Base-by-base conservation (phyloP, 2,113 vertebrate genomes). In the Saccopteryx leptura region DNA sequence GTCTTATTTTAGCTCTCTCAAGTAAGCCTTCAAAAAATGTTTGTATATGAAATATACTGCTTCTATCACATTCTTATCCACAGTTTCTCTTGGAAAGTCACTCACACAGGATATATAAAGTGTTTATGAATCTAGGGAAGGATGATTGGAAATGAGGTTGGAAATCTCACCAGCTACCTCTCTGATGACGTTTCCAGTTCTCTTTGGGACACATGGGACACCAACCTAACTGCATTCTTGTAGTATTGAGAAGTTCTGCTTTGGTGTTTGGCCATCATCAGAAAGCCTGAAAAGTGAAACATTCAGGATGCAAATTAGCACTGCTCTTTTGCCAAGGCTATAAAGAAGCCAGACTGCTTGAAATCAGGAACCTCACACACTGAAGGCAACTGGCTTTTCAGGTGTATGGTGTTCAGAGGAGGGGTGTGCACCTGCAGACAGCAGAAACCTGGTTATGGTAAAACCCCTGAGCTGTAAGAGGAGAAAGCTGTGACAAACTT, bases 81-180 rank as follows among this genome's bases (percentile, higher is more conserved):
- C 78, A 95, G 78, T 97, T 97, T 97, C 92, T 92, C 52, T 96
- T 97, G 94, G 97, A 97, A 96, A 65, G 18, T 91, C 97, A 95
- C 96, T 72, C 63, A 7, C 68, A 79, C 15, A 7, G 71, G 84
- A 68, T 95, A 92, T 96, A 97, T 97, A 95, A 96, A 94, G 96
- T 97, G 97, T 97, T 97, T 98, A 97, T 97, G 97, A 97, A 96
- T 93, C 92, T 94, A 90, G 72, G 95, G 88, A 95, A 97, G 88
- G 95, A 95, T 93, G 96, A 95, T 96, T 97, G 96, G 92, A 96
- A 97, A 96, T 91, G 83, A 97, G 93, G 79, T 94, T 96, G 84
- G 97, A 97, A 97, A 93, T 93, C 72, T 88, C 56, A 87, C 96
- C 75, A 96, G 96, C 87, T 97, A 93, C 96, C 78, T 97, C 95